A percentile compares a stretch with the other conserved stretches of the same genome.
Conservation (phyloP, 2,888 invertebrate species). For the Nowickia ferox region DNA sequence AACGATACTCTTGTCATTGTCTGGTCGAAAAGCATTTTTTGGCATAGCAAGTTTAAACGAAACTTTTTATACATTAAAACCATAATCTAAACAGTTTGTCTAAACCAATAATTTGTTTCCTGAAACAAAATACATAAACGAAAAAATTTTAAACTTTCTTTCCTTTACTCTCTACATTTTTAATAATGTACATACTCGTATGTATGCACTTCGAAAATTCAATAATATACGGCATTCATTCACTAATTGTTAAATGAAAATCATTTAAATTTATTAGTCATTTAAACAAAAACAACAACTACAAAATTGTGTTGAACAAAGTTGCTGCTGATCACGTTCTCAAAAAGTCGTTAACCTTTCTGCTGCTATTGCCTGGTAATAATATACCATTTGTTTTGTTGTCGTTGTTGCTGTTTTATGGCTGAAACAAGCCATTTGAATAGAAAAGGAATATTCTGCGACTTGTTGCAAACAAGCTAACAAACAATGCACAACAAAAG, state of each 20-base stretch:
- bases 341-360: slow-evolving; percentile 65
- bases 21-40: no score
- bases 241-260: slow-evolving; percentile 28
- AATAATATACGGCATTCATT: not conserved
- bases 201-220: not conserved
- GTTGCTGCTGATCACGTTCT: slow-evolving; percentile 51
- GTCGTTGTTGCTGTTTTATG: slow-evolving; percentile 33
- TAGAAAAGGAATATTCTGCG: slow-evolving; percentile 45
- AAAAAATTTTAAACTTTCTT: not conserved
- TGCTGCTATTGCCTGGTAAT: slow-evolving; percentile 18
- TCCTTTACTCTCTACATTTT: not conserved
- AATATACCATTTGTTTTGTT: slow-evolving; percentile 20
- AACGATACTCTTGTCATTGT: no score
- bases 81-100: no score
- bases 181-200: not conserved
- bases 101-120: no score
- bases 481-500: slow-evolving; percentile 51
- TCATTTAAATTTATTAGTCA: slow-evolving; percentile 35
- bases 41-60: no score
- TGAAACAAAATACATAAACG: no score
- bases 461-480: slow-evolving; percentile 53
- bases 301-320: slow-evolving; percentile 12
- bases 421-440: slow-evolving; percentile 51
- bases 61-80: no score
- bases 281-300: slow-evolving; percentile 6